Percentiles rank a stretch among this genome's conserved stretches.
phyloP scores from a whole-genome alignment of 2,113 vertebrate species.

The Lepus europaeus region DNA sequence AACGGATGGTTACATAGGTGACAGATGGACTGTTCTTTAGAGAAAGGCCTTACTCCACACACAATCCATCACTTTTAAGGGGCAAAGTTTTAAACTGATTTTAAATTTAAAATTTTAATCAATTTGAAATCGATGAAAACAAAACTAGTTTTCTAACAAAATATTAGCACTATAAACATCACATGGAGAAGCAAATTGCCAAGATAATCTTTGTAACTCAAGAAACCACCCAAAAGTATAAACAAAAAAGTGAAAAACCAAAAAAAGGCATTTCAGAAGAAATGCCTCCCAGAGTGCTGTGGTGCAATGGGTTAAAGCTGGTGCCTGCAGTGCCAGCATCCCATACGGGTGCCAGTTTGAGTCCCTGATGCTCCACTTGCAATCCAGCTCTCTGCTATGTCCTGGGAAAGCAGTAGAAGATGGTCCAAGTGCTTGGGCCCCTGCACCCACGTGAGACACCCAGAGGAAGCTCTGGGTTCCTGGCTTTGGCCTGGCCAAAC shows the following conservation, averaged over 20 bases:
- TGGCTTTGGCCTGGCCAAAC: too few species aligned
- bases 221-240: slow-evolving; percentile 4
- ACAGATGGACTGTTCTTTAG: not conserved
- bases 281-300: too few species aligned
- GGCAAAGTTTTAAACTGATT: slow-evolving; percentile 1
- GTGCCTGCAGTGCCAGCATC: not conserved
- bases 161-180: slow-evolving; percentile 26
- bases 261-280: too few species aligned
- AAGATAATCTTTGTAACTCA: slow-evolving; percentile 33
- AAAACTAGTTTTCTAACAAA: slow-evolving; percentile 47
- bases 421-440: too few species aligned
- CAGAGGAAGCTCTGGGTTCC: too few species aligned
- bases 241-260: not conserved
- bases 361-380: too few species aligned
- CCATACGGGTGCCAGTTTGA: too few species aligned
- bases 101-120: too few species aligned
- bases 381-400: too few species aligned
- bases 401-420: too few species aligned
- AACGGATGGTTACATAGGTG: not conserved
- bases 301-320: too few species aligned
- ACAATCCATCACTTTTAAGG: slow-evolving; percentile 21
- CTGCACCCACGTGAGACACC: too few species aligned
- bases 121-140: not conserved
- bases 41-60: slow-evolving; percentile 27
- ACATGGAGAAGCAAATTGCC: not conserved